Conservation (phyloP, 2,113 vertebrate genomes). For the Indicator indicator region DNA sequence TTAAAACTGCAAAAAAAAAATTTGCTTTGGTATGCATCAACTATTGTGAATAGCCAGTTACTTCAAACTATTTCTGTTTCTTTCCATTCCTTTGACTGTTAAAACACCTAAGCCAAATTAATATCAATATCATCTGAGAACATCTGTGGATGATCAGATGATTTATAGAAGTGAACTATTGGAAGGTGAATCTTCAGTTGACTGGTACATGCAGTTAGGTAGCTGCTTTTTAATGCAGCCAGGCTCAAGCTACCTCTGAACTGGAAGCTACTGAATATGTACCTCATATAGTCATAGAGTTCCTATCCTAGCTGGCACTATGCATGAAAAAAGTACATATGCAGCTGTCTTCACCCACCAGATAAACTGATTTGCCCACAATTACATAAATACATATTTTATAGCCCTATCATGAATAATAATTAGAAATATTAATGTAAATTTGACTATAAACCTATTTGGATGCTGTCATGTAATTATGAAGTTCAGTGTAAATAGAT, state of each 20-base stretch:
- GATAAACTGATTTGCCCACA: not conserved
- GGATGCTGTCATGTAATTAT: not conserved
- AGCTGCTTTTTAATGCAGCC: not conserved
- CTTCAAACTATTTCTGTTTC: not conserved
- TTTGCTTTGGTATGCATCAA: not conserved
- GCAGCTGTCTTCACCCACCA: not conserved
- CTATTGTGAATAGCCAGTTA: not conserved
- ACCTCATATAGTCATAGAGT: not conserved
- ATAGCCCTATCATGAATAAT: not conserved
- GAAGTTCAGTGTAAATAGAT: not conserved
- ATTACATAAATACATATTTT: not conserved
- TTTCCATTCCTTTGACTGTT: not conserved
- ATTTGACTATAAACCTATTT: not conserved
- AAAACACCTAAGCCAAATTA: not conserved
- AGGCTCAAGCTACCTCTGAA: not conserved
- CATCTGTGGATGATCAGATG: not conserved
- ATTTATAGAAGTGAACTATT: not conserved
- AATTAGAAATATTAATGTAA: not conserved
- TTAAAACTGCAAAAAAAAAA: not conserved
- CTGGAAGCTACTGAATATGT: not conserved
- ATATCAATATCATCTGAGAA: not conserved
- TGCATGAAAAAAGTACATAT: not conserved
- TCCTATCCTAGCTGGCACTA: not conserved
- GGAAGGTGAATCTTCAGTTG: not conserved
- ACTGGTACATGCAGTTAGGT: not conserved